phyloP scores from a whole-genome alignment of 2,797 vertebrate species.

The Pangasius mekongensis region DNA sequence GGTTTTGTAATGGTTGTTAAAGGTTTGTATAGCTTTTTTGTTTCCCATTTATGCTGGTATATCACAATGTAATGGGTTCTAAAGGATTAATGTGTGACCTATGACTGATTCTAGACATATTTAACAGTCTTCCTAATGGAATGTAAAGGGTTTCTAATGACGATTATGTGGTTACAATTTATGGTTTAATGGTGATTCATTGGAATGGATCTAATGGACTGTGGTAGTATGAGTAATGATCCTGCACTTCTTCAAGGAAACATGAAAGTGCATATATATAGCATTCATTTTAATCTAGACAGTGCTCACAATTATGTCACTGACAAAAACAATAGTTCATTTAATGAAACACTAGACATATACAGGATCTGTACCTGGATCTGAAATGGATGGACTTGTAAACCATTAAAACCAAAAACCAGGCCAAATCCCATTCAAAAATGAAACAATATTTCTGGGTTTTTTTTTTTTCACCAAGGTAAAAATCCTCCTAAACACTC shows the following conservation, averaged over 20 bases:
- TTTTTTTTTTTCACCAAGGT: not conserved
- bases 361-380: not conserved
- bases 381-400: not conserved
- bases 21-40: not conserved
- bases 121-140: not conserved
- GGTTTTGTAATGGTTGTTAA: not conserved
- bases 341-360: not conserved
- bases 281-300: not conserved
- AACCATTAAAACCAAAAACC: not conserved
- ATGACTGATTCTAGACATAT: not conserved
- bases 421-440: not conserved
- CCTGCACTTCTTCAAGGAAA: not conserved
- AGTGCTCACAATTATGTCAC: not conserved
- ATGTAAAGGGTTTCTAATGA: not conserved
- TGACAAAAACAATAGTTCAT: not conserved
- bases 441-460: not conserved
- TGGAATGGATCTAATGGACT: slow-evolving; percentile 1
- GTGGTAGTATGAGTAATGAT: not conserved
- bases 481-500: not conserved
- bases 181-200: not conserved
- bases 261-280: not conserved
- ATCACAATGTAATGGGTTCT: not conserved
- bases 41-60: not conserved
- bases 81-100: not conserved
- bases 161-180: not conserved